phyloP scores from a whole-genome alignment of 2,113 vertebrate species.

The Corydoras sp. region DNA sequence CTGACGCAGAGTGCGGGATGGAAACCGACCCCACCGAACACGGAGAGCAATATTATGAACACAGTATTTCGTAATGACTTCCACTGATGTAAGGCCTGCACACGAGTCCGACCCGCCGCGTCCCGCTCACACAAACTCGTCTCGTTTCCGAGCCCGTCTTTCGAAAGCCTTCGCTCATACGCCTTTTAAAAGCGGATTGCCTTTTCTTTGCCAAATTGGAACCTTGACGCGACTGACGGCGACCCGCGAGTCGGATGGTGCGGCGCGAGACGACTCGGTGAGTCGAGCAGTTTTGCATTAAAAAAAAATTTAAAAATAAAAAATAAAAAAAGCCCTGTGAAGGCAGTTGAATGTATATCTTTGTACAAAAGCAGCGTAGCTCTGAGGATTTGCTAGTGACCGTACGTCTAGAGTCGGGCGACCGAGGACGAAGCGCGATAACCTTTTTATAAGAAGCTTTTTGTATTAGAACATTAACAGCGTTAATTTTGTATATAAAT shows the following conservation, averaged over 20 bases:
- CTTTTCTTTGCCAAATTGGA: constrained; percentile 66
- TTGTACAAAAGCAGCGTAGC: constrained; percentile 84
- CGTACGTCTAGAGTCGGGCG: constrained; percentile 70
- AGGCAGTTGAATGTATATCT: constrained; percentile 92
- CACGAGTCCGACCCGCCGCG: too few species aligned
- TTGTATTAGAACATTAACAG: constrained; percentile 99
- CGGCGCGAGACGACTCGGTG: constrained; percentile 5
- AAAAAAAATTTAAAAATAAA: too few species aligned
- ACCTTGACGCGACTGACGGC: constrained; percentile 51
- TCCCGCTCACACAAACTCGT: neutral
- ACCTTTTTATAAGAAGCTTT: constrained; percentile 92
- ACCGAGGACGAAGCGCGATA: constrained; percentile 78
- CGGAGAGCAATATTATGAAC: too few species aligned
- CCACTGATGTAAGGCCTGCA: too few species aligned
- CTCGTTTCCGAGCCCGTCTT: constrained; percentile 50
- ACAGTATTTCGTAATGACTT: too few species aligned
- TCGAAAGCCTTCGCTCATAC: neutral
- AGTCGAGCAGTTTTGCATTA: constrained; percentile 63
- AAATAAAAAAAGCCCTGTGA: constrained; percentile 72
- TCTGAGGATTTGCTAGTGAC: constrained; percentile 89
- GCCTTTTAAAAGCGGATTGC: constrained; percentile 46
- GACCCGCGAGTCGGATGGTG: too few species aligned
- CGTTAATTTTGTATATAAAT: constrained; percentile 99
- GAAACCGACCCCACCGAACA: too few species aligned
- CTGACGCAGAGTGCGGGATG: too few species aligned